These are phyloP conservation scores for Ypsolopha sequella DNA, from an alignment of 2,888 invertebrate species.

Conservation along the genomic window DNA sequence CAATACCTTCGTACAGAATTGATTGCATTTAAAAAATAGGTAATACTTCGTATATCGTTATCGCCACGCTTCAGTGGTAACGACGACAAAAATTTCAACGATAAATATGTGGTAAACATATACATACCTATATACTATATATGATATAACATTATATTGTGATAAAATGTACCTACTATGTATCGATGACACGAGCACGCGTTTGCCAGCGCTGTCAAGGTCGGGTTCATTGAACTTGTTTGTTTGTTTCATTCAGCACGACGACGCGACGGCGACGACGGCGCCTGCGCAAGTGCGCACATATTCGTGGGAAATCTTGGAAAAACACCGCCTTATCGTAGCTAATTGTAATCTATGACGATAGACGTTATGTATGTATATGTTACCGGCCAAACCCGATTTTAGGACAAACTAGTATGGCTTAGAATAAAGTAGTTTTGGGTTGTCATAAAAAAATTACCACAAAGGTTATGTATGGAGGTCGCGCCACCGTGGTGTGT, in stretches of 20 bases:
- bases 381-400: no score
- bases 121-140: not conserved
- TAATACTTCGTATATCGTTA: no score
- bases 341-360: not conserved
- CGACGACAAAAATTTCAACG: not conserved
- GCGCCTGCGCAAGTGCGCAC: no score
- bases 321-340: not conserved
- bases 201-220: slow-evolving; percentile 43
- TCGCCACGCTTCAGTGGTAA: not conserved
- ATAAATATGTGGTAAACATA: not conserved
- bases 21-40: not conserved
- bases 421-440: no score
- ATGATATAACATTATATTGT: not conserved
- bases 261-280: no score
- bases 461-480: no score
- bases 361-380: no score
- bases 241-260: slow-evolving; percentile 36
- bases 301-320: not conserved
- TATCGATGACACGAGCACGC: not conserved
- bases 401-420: no score
- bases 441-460: no score
- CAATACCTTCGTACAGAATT: no score
- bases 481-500: no score
- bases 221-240: slow-evolving; percentile 59
- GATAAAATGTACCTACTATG: not conserved